Evolutionary conservation across 2,888 invertebrate genomes (phyloP), one percentile per base, ranked within the genome.

Genomic region (Dynastes tityus): DNA sequence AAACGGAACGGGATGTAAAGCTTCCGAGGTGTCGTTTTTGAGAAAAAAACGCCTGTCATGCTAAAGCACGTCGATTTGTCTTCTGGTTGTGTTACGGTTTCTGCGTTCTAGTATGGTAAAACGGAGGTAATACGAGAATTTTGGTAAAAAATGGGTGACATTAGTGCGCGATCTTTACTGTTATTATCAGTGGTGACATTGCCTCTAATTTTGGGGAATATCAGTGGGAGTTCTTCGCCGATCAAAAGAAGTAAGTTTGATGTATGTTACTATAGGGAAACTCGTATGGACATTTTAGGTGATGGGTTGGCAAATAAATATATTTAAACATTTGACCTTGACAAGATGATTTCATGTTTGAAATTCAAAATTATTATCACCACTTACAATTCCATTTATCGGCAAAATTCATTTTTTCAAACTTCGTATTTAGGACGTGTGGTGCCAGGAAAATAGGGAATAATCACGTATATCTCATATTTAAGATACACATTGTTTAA

Each of bases 221-320:
- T 58, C 4, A 61, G 65, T 68, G 83, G 81, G 61, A 84, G 81
- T 76, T 83, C 84, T 51, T 83, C 84, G 71, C 82, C 84, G 64
- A 82, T 81, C 75, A 82, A 83, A 80, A 83, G 83, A 82, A 82
- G 83, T 84, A 83, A 84, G 84, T 79, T 58, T 16, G 2, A 58
- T 27, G 55, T 58, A n/a, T 58, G 8, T 8, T 58, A 22, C n/a
- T 16, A 58, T 8, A 8, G 9, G 1, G 11, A 37, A 37, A 5
- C 32, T 5, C 32, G 32, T 5, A 5, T 37, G 32, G 5, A 5
- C 5, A 37, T 37, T 37, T 37, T 37, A 2, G 32, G 32, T 37
- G 32, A 37, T 5, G 0, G 32, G 32, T 4, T 32, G 4, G 32
- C 32, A 32, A 32, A 32, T 32, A 32, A 4, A 32, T 32, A 32